A percentile compares a stretch with the other conserved stretches of the same genome.
Evolutionary conservation across 2,888 invertebrate genomes (phyloP).

Genomic region (Sabatieria punctata): DNA sequence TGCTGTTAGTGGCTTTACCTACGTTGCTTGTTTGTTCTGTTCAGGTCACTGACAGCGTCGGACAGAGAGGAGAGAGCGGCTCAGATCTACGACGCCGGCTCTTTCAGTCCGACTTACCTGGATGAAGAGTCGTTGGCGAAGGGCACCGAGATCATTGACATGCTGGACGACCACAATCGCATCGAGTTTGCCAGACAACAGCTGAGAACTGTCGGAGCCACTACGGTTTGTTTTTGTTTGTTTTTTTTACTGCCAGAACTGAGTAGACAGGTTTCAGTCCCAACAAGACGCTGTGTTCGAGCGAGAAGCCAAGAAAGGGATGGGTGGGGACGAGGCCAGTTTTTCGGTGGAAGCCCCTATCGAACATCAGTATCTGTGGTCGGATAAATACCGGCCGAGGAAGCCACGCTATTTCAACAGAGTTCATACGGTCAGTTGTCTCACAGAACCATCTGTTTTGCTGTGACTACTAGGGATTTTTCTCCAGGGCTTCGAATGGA

Average conservation of each 20-base stretch:
- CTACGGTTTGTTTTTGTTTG: constrained; percentile 35
- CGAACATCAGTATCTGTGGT: constrained; percentile 77
- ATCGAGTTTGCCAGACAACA: constrained; percentile 54
- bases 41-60: no score
- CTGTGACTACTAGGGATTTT: no score
- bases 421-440: constrained; percentile 43
- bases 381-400: constrained; percentile 89
- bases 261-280: background rate
- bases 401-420: constrained; percentile 94
- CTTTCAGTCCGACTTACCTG: constrained; percentile 46
- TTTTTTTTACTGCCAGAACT: background rate
- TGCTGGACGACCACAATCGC: constrained; percentile 55
- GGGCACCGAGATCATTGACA: constrained; percentile 56
- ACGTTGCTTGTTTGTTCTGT: background rate
- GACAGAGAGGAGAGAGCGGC: constrained; percentile 15
- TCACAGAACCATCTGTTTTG: no score
- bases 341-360: constrained; percentile 50
- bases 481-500: constrained; percentile 91
- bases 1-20: background rate
- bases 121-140: constrained; percentile 22
- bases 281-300: constrained; percentile 43
- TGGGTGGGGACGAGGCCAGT: constrained; percentile 66
- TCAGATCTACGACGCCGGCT: constrained; percentile 55
- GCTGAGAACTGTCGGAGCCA: constrained; percentile 45
- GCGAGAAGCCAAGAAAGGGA: constrained; percentile 61